phyloP scores from a whole-genome alignment of 2,113 vertebrate genomes.

The Anthoscopus minutus region DNA sequence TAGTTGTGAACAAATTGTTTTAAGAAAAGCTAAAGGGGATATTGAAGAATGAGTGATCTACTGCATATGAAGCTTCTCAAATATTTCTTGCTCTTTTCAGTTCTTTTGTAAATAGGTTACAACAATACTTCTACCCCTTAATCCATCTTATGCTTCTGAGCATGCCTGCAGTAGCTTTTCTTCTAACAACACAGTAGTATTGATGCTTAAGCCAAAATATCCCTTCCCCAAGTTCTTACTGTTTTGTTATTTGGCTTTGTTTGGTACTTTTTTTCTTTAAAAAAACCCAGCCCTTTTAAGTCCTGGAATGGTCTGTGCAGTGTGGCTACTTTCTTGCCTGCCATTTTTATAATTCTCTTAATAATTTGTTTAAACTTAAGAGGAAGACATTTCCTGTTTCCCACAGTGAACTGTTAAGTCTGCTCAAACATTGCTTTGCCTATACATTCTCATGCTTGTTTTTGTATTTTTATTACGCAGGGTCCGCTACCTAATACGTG shows the following conservation, averaged over 20 bases:
- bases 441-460: background rate
- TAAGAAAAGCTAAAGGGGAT: background rate
- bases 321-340: background rate
- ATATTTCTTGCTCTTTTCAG: background rate
- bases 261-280: background rate
- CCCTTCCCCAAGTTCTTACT: background rate
- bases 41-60: background rate
- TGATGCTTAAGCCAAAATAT: background rate
- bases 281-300: background rate
- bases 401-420: background rate
- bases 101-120: background rate
- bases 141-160: background rate
- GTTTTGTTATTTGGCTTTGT: background rate
- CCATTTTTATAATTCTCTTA: background rate
- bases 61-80: background rate
- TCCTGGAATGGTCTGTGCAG: background rate
- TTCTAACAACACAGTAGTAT: background rate
- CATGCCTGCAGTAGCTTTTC: background rate
- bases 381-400: background rate
- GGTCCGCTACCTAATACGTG: constrained; percentile 94
- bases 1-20: background rate
- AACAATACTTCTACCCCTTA: background rate
- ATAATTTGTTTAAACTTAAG: background rate
- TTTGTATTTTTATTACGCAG: constrained; percentile 63
- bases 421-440: background rate